Conservation (phyloP, 1,140 invertebrate species). For the Ips nitidus region DNA sequence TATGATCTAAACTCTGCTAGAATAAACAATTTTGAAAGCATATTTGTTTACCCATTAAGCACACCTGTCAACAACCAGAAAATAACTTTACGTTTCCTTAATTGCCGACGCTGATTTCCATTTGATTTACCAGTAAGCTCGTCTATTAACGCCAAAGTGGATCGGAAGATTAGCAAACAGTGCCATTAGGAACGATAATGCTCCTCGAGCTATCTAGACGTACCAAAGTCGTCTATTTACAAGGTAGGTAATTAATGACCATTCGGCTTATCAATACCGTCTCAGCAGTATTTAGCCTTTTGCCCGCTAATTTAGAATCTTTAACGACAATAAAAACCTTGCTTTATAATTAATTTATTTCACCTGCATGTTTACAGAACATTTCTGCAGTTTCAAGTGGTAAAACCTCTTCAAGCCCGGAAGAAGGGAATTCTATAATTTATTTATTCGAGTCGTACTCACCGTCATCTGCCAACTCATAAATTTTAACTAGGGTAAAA, state of each 20-base stretch:
- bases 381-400: background rate
- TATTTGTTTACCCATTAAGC: background rate
- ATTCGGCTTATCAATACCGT: slow-evolving; percentile 7
- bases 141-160: slow-evolving; percentile 16
- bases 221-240: slow-evolving; percentile 18
- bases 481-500: slow-evolving; percentile 10
- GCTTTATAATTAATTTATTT: background rate
- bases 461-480: slow-evolving; percentile 3
- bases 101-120: slow-evolving; percentile 9
- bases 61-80: background rate
- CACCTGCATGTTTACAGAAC: background rate
- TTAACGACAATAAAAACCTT: too few species aligned
- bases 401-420: background rate
- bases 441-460: background rate
- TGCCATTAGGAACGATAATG: slow-evolving; percentile 16
- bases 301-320: background rate
- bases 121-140: slow-evolving; percentile 11
- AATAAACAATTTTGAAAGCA: background rate
- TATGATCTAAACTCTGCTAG: too few species aligned
- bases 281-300: background rate
- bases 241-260: slow-evolving; percentile 14
- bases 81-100: slow-evolving; percentile 10
- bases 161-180: slow-evolving; percentile 19
- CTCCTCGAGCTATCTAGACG: slow-evolving; percentile 18
- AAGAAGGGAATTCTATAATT: background rate